Conservation (phyloP, 1,140 invertebrate genomes). For the Camponotus floridanus region DNA sequence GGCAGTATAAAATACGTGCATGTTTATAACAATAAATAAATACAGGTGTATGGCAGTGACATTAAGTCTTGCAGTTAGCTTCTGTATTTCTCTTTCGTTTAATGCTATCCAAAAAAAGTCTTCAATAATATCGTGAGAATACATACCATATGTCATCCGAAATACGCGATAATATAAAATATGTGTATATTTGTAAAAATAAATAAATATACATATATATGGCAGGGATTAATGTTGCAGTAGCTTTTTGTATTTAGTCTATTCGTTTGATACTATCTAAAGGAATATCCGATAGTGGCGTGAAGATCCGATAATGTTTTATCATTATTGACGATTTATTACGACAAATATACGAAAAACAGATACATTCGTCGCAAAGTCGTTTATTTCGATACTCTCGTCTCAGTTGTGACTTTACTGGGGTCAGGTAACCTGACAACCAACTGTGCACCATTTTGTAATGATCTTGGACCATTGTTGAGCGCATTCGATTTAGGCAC, state of each 20-base stretch:
- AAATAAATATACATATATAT: slow-evolving; percentile 66
- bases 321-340: slow-evolving; percentile 31
- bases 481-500: slow-evolving; percentile 58
- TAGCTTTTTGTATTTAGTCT: slow-evolving; percentile 26
- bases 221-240: slow-evolving; percentile 60
- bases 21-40: slow-evolving; percentile 69
- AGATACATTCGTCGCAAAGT: slow-evolving; percentile 28
- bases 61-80: slow-evolving; percentile 44
- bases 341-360: slow-evolving; percentile 41
- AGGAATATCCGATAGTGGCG: slow-evolving; percentile 20
- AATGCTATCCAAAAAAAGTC: slow-evolving; percentile 15
- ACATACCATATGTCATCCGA: slow-evolving; percentile 23
- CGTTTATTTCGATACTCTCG: slow-evolving; percentile 80
- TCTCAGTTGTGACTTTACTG: slow-evolving; percentile 81
- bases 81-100: slow-evolving; percentile 39
- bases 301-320: slow-evolving; percentile 23
- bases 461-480: slow-evolving; percentile 73
- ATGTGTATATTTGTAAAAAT: slow-evolving; percentile 62
- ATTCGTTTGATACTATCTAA: slow-evolving; percentile 16
- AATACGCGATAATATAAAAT: slow-evolving; percentile 63
- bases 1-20: slow-evolving; percentile 67
- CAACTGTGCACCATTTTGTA: slow-evolving; percentile 82
- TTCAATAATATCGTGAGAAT: not conserved
- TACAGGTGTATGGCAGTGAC: slow-evolving; percentile 63
- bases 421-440: slow-evolving; percentile 82